A percentile compares a stretch with the other conserved stretches of the same genome.
Conservation (phyloP, 2,113 vertebrate species). For the Ibidorhyncha struthersii region DNA sequence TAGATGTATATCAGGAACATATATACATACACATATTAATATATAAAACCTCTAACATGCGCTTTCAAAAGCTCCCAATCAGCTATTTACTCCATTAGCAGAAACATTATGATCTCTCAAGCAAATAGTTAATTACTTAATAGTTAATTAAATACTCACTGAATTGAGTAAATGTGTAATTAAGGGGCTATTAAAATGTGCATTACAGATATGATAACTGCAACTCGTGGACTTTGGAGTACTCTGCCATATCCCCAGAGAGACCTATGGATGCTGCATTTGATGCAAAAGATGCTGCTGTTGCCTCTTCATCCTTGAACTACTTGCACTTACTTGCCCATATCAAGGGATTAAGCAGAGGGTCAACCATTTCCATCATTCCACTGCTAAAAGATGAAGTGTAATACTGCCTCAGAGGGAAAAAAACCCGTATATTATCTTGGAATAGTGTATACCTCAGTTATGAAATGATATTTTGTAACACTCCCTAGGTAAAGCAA, state of each 20-base stretch:
- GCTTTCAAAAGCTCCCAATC: background rate
- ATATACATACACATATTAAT: background rate
- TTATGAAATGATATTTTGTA: background rate
- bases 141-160: background rate
- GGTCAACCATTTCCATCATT: background rate
- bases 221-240: background rate
- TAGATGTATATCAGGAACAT: background rate
- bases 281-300: background rate
- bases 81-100: background rate
- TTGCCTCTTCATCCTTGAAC: background rate
- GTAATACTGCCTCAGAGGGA: background rate
- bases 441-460: background rate
- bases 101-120: background rate
- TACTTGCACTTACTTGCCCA: background rate
- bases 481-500: background rate
- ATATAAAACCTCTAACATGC: background rate
- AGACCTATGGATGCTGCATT: background rate
- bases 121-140: conserved; percentile 7
- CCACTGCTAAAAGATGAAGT: background rate
- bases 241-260: background rate
- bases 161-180: background rate
- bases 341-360: background rate
- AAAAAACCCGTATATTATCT: background rate
- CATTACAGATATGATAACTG: background rate
- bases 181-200: background rate